Percentiles rank a stretch among this genome's conserved stretches.
Conservation (phyloP, 2,113 vertebrate species). For the Boleophthalmus pectinirostris region DNA sequence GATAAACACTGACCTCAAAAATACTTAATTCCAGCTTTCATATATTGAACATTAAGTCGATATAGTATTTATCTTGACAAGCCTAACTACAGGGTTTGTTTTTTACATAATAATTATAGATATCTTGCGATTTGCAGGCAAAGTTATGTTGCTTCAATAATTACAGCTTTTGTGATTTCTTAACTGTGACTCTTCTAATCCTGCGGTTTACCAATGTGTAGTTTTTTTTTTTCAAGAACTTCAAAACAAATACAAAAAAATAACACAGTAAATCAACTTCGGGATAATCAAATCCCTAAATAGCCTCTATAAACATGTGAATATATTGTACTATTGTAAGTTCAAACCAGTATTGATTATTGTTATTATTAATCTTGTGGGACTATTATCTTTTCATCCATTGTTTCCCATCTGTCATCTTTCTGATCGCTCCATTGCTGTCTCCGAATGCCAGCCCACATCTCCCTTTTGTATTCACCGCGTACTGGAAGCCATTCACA, state of each 20-base stretch:
- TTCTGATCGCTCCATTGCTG: slow-evolving; percentile 9
- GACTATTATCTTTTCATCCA: not conserved
- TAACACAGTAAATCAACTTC: no score
- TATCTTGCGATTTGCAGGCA: no score
- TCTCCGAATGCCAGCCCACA: not conserved
- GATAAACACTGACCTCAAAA: no score
- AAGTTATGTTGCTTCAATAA: no score
- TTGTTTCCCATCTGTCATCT: not conserved
- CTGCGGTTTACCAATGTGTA: not conserved
- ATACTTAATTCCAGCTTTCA: no score
- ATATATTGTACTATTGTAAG: not conserved
- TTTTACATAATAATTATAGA: no score
- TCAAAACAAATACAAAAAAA: not conserved
- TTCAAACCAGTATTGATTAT: not conserved
- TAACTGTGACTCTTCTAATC: not conserved
- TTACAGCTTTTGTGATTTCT: no score
- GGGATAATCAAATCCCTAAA: not conserved
- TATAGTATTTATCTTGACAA: no score
- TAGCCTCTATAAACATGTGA: not conserved
- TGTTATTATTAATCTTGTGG: not conserved
- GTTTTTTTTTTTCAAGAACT: not conserved
- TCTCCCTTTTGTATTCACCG: slow-evolving; percentile 13
- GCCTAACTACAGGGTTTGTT: no score
- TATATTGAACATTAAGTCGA: no score
- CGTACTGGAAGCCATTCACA: slow-evolving; percentile 27